Evolutionary conservation across 2,797 vertebrate genomes (phyloP).

Genomic region (Bryconaethiops microstoma): DNA sequence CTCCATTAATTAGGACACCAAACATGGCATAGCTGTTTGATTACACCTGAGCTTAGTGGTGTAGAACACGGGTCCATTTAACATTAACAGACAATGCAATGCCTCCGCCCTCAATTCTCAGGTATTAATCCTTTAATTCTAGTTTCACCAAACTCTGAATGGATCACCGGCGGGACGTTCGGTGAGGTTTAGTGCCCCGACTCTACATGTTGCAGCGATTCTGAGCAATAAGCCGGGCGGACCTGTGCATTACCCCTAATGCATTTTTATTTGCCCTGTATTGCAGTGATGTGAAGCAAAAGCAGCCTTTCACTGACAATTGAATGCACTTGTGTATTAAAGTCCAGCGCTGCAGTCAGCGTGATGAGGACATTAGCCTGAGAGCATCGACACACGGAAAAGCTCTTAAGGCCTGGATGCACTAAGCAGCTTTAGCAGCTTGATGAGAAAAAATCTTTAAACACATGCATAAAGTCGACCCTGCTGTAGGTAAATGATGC

Average conservation of each 20-base stretch:
- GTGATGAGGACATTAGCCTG: not conserved
- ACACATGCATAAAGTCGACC: too few relatives aligned
- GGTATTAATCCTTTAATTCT: too few relatives aligned
- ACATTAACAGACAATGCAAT: too few relatives aligned
- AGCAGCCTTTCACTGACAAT: not conserved
- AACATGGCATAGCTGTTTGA: too few relatives aligned
- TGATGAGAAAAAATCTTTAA: not conserved
- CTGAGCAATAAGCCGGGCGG: not conserved
- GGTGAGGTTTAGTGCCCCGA: not conserved
- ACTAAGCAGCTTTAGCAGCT: not conserved
- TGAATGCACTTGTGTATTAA: not conserved
- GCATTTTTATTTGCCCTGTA: not conserved
- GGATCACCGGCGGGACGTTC: too few relatives aligned
- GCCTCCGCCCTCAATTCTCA: too few relatives aligned
- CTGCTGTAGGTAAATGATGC: too few relatives aligned
- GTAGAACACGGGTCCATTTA: not conserved
- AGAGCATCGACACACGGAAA: not conserved
- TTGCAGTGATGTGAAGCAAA: not conserved
- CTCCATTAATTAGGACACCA: too few relatives aligned
- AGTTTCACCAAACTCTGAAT: too few relatives aligned
- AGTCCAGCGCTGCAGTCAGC: not conserved
- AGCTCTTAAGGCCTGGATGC: slow-evolving; percentile 1
- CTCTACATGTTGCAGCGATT: not conserved
- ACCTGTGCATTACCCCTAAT: not conserved
- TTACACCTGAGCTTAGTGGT: too few relatives aligned